A percentile compares a stretch with the other conserved stretches of the same genome.
Evolutionary conservation across 2,113 vertebrate species (phyloP).

Genomic region (Thryonomys swinderianus): DNA sequence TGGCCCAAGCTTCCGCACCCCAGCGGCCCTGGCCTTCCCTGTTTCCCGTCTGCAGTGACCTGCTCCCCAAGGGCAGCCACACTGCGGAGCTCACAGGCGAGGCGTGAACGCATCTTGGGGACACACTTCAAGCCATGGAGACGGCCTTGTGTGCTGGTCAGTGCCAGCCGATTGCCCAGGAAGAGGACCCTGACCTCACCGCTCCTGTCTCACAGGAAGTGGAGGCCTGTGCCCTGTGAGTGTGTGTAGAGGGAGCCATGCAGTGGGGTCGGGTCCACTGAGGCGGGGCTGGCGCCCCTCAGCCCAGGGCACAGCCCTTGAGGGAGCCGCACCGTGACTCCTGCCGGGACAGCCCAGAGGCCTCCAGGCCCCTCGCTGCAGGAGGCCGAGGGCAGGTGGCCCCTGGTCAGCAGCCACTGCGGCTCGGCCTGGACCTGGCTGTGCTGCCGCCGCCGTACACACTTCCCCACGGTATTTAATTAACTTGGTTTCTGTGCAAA

Average conservation of each 20-base stretch:
- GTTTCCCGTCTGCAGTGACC: not conserved
- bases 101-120: not conserved
- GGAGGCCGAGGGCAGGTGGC: not conserved
- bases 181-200: not conserved
- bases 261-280: too few relatives aligned
- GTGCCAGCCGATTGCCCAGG: too few relatives aligned
- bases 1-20: not conserved
- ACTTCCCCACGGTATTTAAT: not conserved
- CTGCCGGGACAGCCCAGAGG: too few relatives aligned
- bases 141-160: not conserved
- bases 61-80: not conserved
- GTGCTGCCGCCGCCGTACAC: too few relatives aligned
- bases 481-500: constrained; percentile 25
- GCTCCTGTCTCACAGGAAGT: not conserved
- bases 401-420: too few relatives aligned
- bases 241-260: not conserved
- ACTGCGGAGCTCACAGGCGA: not conserved
- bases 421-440: not conserved
- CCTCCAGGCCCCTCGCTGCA: not conserved
- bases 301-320: not conserved
- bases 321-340: not conserved
- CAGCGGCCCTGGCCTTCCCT: not conserved
- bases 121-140: not conserved
- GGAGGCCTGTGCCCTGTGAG: not conserved
- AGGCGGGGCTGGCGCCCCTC: too few relatives aligned